A percentile compares a stretch with the other conserved stretches of the same genome.
Conservation (phyloP, 64 coral and sea anemone genomes). For the Catalaphyllia jardinei region DNA sequence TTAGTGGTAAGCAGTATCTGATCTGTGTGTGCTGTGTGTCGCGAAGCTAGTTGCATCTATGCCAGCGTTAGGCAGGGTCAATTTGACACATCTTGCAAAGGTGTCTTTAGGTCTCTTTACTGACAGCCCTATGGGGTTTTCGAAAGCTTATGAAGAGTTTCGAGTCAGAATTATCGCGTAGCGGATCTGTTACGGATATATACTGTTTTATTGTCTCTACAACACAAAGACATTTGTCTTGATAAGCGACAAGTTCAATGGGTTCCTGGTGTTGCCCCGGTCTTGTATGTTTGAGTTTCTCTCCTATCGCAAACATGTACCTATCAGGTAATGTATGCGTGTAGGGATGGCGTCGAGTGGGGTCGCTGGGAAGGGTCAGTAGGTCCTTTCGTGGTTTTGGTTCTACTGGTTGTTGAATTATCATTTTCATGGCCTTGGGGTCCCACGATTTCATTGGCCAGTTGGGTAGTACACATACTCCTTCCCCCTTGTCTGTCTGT, state of each 20-base stretch:
- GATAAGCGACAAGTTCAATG: too few species aligned
- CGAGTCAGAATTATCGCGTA: neutral
- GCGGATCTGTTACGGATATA: neutral
- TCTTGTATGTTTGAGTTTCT: neutral
- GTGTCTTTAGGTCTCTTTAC: constrained; percentile 19
- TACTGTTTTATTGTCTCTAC: too few species aligned
- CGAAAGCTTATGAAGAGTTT: constrained; percentile 8
- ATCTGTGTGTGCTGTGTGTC: neutral
- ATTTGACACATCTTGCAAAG: neutral
- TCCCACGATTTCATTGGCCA: constrained; percentile 33
- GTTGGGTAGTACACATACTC: neutral
- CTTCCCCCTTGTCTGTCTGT: neutral
- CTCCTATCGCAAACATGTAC: neutral
- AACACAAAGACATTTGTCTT: too few species aligned
- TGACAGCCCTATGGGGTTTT: neutral
- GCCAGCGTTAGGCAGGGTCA: neutral
- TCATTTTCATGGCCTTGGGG: neutral
- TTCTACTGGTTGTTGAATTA: neutral
- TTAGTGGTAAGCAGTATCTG: too few species aligned
- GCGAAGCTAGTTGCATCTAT: neutral
- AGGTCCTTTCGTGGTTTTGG: constrained; percentile 1
- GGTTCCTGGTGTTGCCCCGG: too few species aligned
- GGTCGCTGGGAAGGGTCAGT: constrained; percentile 18
- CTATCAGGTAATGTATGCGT: neutral
- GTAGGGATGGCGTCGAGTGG: neutral